Evolutionary conservation across 2,888 invertebrate genomes (phyloP), one percentile per base, ranked within the genome.

Genomic region (Andrena chrysosceles): DNA sequence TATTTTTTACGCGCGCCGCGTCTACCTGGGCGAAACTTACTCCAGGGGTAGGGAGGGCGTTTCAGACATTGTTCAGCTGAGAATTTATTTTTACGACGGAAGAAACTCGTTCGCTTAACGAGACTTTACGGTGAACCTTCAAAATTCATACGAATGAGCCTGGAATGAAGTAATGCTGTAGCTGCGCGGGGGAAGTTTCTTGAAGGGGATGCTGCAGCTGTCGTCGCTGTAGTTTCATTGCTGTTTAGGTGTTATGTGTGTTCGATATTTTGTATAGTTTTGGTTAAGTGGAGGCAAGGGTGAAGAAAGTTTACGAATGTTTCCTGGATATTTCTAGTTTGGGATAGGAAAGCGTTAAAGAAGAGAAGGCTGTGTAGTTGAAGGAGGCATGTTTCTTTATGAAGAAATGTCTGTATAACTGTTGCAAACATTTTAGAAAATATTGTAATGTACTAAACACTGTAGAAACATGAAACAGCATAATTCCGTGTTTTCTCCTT

Each of bases 71-170:
- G 33, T 64, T 59, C 56, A 59, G 23, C 59, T 2, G 31, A 59
- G 64, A 64, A 77, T 77, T 71, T 64, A 77, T 77, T 64, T 77
- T 77, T 77, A 72, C 77, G 64, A 13, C 56, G 23, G 20, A 33
- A 10, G 56, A 33, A 71, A 59, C 71, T 59, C 64, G 48, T 72
- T 77, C 33, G 26, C 26, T 49, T 33, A 64, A 63, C 62, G 7
- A 77, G 33, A 77, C 26, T 72, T 77, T 77, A 75, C 60, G 49
- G 72, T 29, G 64, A 54, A 20, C 64, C 72, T 60, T 54, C 26
- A 63, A 72, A 72, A 73, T 73, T 73, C 64, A 73, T 73, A 73
- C 64, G 64, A 73, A 73, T 56, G 64, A 56, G 35, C 64, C 20
- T 16, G 62, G 63, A 64, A 56, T 63, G 35, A 63, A 63, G 63